Evolutionary conservation across 2,797 vertebrate genomes (phyloP).

Genomic region (Epinephelus awoara): DNA sequence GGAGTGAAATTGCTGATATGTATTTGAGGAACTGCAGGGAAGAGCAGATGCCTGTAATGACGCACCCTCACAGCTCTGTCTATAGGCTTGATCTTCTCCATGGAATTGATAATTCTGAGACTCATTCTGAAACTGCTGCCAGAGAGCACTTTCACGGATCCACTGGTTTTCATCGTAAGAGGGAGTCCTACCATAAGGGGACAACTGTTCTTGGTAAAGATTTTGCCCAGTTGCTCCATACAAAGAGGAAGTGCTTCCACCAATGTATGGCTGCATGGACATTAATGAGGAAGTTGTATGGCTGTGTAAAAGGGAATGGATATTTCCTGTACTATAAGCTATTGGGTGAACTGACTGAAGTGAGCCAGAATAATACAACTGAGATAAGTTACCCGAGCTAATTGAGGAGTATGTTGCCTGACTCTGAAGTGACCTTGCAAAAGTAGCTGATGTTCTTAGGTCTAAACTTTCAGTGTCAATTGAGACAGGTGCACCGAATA

Average conservation of each 20-base stretch:
- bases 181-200: conserved; percentile 68
- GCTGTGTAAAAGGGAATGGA: conserved; percentile 63
- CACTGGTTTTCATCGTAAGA: conserved; percentile 84
- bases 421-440: conserved; percentile 79
- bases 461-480: conserved; percentile 82
- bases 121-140: conserved; percentile 84
- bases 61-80: conserved; percentile 49
- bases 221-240: conserved; percentile 58
- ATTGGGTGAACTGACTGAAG: conserved; percentile 58
- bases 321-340: conserved; percentile 78
- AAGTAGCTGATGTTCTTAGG: conserved; percentile 82
- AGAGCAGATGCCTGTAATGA: conserved; percentile 51
- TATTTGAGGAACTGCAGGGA: conserved; percentile 59
- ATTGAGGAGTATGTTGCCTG: conserved; percentile 71
- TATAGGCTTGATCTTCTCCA: conserved; percentile 57
- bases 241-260: conserved; percentile 71
- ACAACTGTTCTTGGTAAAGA: conserved; percentile 58
- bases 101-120: conserved; percentile 71
- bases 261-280: conserved; percentile 58
- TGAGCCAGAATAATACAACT: conserved; percentile 66
- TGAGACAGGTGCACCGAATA: conserved; percentile 64
- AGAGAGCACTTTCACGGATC: conserved; percentile 83
- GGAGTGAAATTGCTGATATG: conserved; percentile 58
- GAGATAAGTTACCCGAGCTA: conserved; percentile 78
- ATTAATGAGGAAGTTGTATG: conserved; percentile 51